Conservation (phyloP, 2,113 vertebrate species). For the Dasypus novemcinctus region DNA sequence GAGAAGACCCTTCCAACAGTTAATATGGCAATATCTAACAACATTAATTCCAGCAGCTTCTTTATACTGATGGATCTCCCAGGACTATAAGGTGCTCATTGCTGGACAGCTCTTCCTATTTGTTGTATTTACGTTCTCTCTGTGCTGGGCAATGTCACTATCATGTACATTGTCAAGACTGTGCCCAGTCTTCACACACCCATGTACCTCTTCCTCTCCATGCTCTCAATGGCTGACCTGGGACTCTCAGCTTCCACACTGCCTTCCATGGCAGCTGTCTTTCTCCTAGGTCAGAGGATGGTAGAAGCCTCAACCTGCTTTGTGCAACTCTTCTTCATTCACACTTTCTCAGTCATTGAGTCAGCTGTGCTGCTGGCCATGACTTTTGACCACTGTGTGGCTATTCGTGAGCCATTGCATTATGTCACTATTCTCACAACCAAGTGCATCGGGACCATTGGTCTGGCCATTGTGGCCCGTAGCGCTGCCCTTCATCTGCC, state of each 20-base stretch:
- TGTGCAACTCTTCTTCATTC: conserved; percentile 61
- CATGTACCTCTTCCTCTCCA: conserved; percentile 68
- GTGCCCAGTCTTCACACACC: conserved; percentile 61
- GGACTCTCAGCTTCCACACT: conserved; percentile 58
- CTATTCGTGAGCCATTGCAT: conserved; percentile 70
- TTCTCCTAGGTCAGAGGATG: conserved; percentile 48
- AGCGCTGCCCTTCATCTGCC: conserved; percentile 54
- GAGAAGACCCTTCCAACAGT: neutral
- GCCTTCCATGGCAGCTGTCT: conserved; percentile 66
- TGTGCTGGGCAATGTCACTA: conserved; percentile 58
- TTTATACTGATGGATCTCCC: conserved; percentile 74
- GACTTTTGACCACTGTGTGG: too few relatives aligned
- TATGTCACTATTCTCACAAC: conserved; percentile 70
- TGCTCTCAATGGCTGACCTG: conserved; percentile 69
- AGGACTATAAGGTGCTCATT: conserved; percentile 46
- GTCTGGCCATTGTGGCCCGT: neutral
- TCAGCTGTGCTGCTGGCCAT: conserved; percentile 67
- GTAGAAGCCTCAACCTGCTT: conserved; percentile 37
- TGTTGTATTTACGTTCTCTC: conserved; percentile 65
- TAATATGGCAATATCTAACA: conserved; percentile 13
- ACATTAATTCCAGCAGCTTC: conserved; percentile 35
- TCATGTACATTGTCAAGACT: conserved; percentile 54
- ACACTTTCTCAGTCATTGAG: conserved; percentile 64
- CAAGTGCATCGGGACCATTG: conserved; percentile 15
- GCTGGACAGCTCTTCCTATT: conserved; percentile 67